Conservation (phyloP, 2,888 invertebrate genomes). For the Cheilosia vernalis region DNA sequence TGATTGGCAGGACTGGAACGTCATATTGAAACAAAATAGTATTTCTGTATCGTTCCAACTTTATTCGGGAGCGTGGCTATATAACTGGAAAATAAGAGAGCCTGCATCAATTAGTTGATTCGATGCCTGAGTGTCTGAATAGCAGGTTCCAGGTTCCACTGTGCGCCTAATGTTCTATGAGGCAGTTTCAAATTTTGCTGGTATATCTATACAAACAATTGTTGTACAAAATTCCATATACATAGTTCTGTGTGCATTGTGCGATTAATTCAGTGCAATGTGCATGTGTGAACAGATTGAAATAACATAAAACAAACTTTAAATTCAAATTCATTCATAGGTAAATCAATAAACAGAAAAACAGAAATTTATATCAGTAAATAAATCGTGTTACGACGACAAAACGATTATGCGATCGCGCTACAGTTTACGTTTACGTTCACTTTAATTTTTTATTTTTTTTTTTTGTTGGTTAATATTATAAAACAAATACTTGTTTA, state of each 20-base stretch:
- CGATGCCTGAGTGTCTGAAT: no score
- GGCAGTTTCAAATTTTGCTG: no score
- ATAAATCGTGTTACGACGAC: slow-evolving; percentile 52
- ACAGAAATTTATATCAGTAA: slow-evolving; percentile 5
- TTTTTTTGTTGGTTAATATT: slow-evolving; percentile 14
- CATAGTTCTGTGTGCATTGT: slow-evolving; percentile 50
- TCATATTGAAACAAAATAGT: no score
- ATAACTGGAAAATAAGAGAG: no score
- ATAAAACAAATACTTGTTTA: slow-evolving; percentile 66
- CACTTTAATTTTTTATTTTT: slow-evolving; percentile 9
- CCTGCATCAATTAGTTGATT: no score
- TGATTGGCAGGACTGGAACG: no score
- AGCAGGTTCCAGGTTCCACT: no score
- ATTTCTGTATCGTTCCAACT: no score
- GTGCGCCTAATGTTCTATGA: no score
- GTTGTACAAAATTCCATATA: slow-evolving; percentile 58
- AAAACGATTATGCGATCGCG: slow-evolving; percentile 57
- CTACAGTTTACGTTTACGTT: slow-evolving; percentile 56
- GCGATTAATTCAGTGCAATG: slow-evolving; percentile 53
- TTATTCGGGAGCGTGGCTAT: no score
- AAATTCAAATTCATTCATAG: slow-evolving; percentile 38
- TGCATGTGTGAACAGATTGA: slow-evolving; percentile 38
- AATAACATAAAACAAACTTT: slow-evolving; percentile 26
- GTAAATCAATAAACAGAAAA: slow-evolving; percentile 9
- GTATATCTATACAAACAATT: not conserved